A percentile compares a stretch with the other conserved stretches of the same genome.
Conservation (phyloP, 2,113 vertebrate genomes). For the Carassius auratus region DNA sequence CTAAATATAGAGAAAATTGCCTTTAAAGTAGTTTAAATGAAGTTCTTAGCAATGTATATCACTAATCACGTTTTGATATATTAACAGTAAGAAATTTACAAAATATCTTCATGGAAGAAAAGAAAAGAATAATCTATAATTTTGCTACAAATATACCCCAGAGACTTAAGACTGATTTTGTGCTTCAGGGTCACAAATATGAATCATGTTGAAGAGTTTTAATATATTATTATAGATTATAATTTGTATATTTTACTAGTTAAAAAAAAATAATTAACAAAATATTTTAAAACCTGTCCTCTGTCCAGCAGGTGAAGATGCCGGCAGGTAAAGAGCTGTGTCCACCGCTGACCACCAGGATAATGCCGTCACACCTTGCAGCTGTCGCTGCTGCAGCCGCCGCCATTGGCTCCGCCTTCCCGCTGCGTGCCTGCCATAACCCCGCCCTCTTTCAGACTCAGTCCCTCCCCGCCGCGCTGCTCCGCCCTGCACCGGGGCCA, state of each 20-base stretch:
- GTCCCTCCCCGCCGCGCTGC: conserved; percentile 84
- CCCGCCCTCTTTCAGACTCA: conserved; percentile 90
- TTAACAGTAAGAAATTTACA: no score
- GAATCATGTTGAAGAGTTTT: no score
- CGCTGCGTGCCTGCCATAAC: conserved; percentile 82
- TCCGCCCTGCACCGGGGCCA: conserved; percentile 91
- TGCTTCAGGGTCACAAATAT: neutral
- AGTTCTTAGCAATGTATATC: no score
- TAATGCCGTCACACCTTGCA: conserved; percentile 88
- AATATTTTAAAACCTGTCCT: neutral
- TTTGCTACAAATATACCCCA: no score
- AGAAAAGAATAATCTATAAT: no score
- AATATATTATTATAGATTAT: no score
- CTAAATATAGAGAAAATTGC: no score
- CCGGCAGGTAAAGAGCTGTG: conserved; percentile 87
- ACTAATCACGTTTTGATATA: no score
- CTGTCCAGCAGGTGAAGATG: conserved; percentile 82
- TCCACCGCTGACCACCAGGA: conserved; percentile 82
- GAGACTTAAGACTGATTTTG: no score
- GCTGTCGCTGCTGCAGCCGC: conserved; percentile 82
- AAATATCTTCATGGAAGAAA: no score
- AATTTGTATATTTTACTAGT: neutral
- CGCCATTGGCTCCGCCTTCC: conserved; percentile 83
- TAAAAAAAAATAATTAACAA: no score
- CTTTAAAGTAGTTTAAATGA: no score